Percentiles rank a stretch among this genome's conserved stretches.
phyloP scores from a whole-genome alignment of 2,888 invertebrate species.

The Agrochola lota region DNA sequence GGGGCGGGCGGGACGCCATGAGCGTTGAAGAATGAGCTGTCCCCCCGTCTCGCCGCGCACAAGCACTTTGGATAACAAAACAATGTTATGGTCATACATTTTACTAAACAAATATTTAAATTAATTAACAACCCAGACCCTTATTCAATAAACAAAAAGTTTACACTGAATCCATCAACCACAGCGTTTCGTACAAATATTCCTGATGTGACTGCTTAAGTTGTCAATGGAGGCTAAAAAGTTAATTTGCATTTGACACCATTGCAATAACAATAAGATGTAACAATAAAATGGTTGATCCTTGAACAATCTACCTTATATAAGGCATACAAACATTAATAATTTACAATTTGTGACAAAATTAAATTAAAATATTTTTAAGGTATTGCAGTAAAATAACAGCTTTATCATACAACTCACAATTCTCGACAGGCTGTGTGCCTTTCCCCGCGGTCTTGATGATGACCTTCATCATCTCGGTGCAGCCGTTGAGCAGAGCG shows the following conservation, averaged over 20 bases:
- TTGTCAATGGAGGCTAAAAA: neutral
- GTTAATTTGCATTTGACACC: neutral
- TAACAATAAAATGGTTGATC: too few relatives aligned
- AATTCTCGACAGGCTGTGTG: constrained; percentile 92
- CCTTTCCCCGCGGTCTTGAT: constrained; percentile 93
- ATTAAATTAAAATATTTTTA: neutral
- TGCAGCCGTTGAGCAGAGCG: constrained; percentile 94
- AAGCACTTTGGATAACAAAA: neutral
- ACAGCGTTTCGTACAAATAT: neutral
- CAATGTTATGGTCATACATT: neutral
- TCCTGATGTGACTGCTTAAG: neutral
- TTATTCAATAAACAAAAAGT: neutral
- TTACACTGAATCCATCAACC: neutral
- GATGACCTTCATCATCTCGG: constrained; percentile 95
- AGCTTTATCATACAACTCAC: constrained; percentile 80
- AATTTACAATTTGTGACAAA: neutral
- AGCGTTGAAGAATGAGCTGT: too few relatives aligned
- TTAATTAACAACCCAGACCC: neutral
- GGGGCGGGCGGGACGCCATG: too few relatives aligned
- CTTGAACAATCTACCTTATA: too few relatives aligned
- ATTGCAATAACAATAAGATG: neutral
- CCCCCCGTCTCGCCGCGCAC: too few relatives aligned
- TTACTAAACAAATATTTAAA: neutral
- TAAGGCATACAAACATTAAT: neutral
- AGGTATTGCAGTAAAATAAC: neutral